Base-by-base conservation (phyloP, 2,113 vertebrate genomes). In the Trogon melanurus region DNA sequence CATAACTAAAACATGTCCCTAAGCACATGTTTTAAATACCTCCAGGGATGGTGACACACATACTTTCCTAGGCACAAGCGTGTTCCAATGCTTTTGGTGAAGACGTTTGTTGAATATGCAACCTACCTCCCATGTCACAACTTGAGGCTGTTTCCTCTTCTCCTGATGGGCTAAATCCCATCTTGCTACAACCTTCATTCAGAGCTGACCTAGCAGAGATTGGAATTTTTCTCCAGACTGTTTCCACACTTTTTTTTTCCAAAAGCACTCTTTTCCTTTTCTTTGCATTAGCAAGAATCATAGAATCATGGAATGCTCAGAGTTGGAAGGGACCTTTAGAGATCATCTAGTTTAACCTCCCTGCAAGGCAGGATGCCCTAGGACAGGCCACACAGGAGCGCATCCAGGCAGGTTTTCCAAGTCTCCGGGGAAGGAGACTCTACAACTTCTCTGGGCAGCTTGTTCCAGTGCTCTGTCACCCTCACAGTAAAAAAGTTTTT, bases 11-110 rank as follows among this genome's bases (percentile, higher is more conserved):
- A 25, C 5, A 10, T 21, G 25, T n/a, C 25, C 16, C 29, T 56
- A 26, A 74, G 22, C 2, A 0, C 38, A 5, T 0, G 0, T 64
- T 48, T 64, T 29, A 48, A 79, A 45, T 38, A 58, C 11, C 19
- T 44, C 21, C 29, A 38, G 26, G 23, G 4, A 12, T n/a, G 45
- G 20, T 30, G 53, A 32, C 6, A 32, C 10, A 16, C 10, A 45
- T 3, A 18, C 16, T 44, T 69, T 32, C 9, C 67, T 56, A 34
- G 34, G 34, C 17, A 67, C 41, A 41, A 41, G 41, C 41, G 13
- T 41, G 41, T 41, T 41, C 41, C 27, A 41, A 0, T 17, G 47
- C 23, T 27, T 38, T 41, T 1, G 1, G 10, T 61, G n/a, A 66
- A 71, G 5, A 34, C 61, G 4, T 34, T 51, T 71, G 61, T 62